A percentile compares a stretch with the other conserved stretches of the same genome.
Conservation (phyloP, 2,797 vertebrate species). For the Melanotaenia trifasciata region DNA sequence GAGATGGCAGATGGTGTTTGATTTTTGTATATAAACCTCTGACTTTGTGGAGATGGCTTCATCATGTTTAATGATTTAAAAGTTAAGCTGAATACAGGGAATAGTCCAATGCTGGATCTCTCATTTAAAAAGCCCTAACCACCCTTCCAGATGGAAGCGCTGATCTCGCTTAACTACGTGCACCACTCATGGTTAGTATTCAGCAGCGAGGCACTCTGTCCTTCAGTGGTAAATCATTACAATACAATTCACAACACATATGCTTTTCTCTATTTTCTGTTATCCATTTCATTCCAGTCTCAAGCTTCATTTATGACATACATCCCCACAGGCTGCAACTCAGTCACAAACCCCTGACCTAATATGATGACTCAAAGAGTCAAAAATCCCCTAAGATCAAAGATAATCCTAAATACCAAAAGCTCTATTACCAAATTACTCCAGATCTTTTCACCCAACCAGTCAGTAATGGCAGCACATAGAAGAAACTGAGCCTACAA, state of each 20-base stretch:
- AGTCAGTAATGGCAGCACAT: constrained; percentile 22
- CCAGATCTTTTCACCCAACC: constrained; percentile 34
- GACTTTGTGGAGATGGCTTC: constrained; percentile 85
- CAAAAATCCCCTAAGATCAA: constrained; percentile 43
- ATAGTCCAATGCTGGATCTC: constrained; percentile 65
- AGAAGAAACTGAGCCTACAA: constrained; percentile 38
- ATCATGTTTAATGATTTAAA: constrained; percentile 86
- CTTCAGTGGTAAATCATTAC: constrained; percentile 35
- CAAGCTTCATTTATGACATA: constrained; percentile 21
- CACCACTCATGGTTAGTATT: constrained; percentile 37
- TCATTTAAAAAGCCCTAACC: constrained; percentile 63
- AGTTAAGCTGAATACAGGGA: constrained; percentile 81
- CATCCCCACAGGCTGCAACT: constrained; percentile 20
- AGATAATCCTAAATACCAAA: constrained; percentile 45
- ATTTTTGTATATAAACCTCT: constrained; percentile 84
- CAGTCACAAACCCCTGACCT: constrained; percentile 30
- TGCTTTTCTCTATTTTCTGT: constrained; percentile 30
- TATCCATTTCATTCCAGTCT: constrained; percentile 28
- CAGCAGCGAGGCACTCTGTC: constrained; percentile 30
- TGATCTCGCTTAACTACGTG: constrained; percentile 51
- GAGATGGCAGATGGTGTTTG: constrained; percentile 86
- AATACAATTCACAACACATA: constrained; percentile 45
- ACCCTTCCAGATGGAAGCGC: constrained; percentile 57
- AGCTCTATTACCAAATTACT: constrained; percentile 40
- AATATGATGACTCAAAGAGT: constrained; percentile 42